These are phyloP conservation scores for Tethya wilhelma DNA, from an alignment of 37 sponge, comb jelly and placozoan genomes.

Conservation along the genomic window DNA sequence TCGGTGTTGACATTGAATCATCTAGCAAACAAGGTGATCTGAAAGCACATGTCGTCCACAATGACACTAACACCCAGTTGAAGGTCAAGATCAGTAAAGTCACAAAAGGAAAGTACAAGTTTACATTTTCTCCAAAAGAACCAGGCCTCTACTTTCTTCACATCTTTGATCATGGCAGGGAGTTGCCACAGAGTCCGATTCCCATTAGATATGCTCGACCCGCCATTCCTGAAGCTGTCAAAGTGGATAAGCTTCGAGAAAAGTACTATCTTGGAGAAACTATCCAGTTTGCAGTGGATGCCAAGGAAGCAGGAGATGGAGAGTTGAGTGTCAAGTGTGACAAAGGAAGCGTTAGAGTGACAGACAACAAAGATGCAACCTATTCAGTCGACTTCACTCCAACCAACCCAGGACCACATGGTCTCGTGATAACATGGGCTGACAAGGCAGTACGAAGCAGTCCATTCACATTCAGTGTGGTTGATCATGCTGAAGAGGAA, in stretches of 20 bases:
- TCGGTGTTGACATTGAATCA: conserved; percentile 19
- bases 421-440: conserved; percentile 33
- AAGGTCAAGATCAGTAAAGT: conserved; percentile 70
- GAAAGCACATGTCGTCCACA: conserved; percentile 36
- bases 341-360: background rate
- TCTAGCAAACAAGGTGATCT: conserved; percentile 50
- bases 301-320: conserved; percentile 55
- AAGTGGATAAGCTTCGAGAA: conserved; percentile 15
- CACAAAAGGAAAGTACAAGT: conserved; percentile 38
- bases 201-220: conserved; percentile 59
- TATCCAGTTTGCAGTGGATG: conserved; percentile 48
- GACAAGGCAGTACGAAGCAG: conserved; percentile 58
- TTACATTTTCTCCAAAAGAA: conserved; percentile 50
- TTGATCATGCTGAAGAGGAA: conserved; percentile 21
- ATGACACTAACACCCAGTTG: conserved; percentile 12
- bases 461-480: conserved; percentile 50
- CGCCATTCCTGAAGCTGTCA: conserved; percentile 61
- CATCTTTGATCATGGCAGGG: conserved; percentile 47
- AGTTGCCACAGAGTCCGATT: conserved; percentile 69
- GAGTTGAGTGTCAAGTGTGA: conserved; percentile 30
- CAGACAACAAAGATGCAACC: conserved; percentile 43
- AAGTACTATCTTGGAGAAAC: conserved; percentile 30
- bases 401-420: background rate
- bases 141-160: conserved; percentile 61
- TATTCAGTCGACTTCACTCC: conserved; percentile 33